Conservation (phyloP, 2,113 vertebrate species). For the Festucalex cinctus region DNA sequence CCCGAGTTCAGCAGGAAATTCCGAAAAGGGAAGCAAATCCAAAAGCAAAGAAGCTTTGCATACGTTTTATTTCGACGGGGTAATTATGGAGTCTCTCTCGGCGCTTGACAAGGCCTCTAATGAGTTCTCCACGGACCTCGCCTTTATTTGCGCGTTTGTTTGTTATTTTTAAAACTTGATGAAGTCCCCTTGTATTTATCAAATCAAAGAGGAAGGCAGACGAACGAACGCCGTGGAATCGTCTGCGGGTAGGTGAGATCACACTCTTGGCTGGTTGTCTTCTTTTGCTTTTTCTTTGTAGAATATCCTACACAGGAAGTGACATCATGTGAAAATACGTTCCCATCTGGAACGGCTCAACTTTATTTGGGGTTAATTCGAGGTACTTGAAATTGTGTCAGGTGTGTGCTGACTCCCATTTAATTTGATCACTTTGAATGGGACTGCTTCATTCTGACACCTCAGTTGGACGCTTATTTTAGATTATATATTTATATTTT, state of each 20-base stretch:
- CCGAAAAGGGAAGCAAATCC: constrained; percentile 61
- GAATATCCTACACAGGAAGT: background rate
- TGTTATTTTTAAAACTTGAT: constrained; percentile 83
- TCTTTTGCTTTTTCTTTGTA: constrained; percentile 10
- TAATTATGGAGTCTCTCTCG: constrained; percentile 82
- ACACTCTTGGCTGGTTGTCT: background rate
- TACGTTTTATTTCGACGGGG: constrained; percentile 76
- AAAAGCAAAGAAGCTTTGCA: constrained; percentile 76
- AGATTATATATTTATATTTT: too few relatives aligned
- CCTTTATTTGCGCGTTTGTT: constrained; percentile 74
- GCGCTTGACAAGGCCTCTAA: constrained; percentile 80
- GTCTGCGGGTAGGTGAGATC: constrained; percentile 50
- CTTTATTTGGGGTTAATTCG: background rate
- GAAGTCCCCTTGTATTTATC: constrained; percentile 80
- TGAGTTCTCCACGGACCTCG: constrained; percentile 80
- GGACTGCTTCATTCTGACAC: too few relatives aligned
- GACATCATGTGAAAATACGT: background rate
- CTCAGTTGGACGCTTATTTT: too few relatives aligned
- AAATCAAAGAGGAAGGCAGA: constrained; percentile 71
- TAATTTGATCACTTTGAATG: too few relatives aligned
- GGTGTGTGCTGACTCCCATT: background rate
- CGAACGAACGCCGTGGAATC: constrained; percentile 63
- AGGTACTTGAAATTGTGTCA: too few relatives aligned
- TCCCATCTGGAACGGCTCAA: background rate
- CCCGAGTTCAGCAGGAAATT: constrained; percentile 83